These are phyloP conservation scores for Lydus trimaculatus DNA, from an alignment of 2,888 invertebrate species.

Conservation along the genomic window DNA sequence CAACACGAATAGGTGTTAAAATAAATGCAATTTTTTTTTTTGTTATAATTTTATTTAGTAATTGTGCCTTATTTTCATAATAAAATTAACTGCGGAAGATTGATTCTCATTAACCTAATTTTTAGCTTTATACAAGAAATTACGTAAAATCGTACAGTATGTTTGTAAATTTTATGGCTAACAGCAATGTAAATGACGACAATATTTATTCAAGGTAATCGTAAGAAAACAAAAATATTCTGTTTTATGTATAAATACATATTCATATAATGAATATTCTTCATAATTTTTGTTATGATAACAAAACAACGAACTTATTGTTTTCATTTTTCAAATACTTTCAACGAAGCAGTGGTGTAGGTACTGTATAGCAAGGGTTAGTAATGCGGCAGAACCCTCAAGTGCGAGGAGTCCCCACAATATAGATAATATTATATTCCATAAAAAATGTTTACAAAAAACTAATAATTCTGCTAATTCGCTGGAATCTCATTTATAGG, in stretches of 20 bases:
- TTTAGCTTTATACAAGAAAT: neutral
- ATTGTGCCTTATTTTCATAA: too few species aligned
- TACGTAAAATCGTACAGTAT: neutral
- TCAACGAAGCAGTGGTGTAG: too few species aligned
- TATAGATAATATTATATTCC: too few species aligned
- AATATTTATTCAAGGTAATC: neutral
- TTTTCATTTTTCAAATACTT: neutral
- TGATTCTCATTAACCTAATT: slow-evolving; percentile 7
- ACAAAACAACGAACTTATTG: neutral
- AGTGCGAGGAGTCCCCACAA: too few species aligned
- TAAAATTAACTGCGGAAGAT: neutral
- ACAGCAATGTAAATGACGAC: slow-evolving; percentile 4
- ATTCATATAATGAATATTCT: neutral
- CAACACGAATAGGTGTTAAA: neutral
- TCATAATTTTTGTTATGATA: neutral
- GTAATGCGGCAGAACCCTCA: too few species aligned
- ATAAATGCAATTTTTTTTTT: neutral
- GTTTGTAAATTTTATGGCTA: neutral
- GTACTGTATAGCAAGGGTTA: too few species aligned
- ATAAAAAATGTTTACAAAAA: too few species aligned
- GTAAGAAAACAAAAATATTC: neutral
- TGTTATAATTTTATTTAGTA: neutral
- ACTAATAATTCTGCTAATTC: too few species aligned
- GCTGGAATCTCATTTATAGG: too few species aligned
- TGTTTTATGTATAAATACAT: neutral